Base-by-base conservation (phyloP, 2,888 invertebrate genomes). In the Pogonocherus hispidulus region DNA sequence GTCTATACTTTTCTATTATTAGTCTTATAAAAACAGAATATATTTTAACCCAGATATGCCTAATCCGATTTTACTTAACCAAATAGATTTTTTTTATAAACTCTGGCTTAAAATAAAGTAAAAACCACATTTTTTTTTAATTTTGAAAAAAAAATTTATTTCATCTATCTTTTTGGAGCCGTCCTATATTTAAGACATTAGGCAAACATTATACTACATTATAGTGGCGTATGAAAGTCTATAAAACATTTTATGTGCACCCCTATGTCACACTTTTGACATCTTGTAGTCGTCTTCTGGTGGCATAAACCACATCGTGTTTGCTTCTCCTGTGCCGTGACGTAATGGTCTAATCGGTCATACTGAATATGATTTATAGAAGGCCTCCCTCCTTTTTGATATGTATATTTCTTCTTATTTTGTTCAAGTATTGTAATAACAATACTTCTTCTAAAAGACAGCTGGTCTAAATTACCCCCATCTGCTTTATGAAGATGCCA, bases 401-500 rank as follows among this genome's bases (percentile, higher is more conserved):
- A n/a, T n/a, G n/a, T n/a, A n/a, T n/a, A n/a, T n/a, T 14, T 14
- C 60, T 56, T 46, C 9, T 63, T 63, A 23, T 63, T 23, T n/a
- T 55, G 16, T 57, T 16, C 14, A n/a, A 64, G 49, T 9, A 64
- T 9, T 3, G 20, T 35, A n/a, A 18, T 66, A 11, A 72, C 74
- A 37, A 77, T 46, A 8, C 57, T 51, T 60, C 75, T 59, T 20
- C 75, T 41, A 64, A 78, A 76, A n/a, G 46, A 18, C 37, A 78
- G 51, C 20, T 74, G 75, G 52, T 77, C 71, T 37, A 75, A 14
- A 8, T 23, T 3, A 9, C 47, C 60, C 8, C 47, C 60, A 41
- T 71, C 4, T 8, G 37, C 27, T 62, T 69, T 27, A 37, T 78
- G 72, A 20, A 79, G 37, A n/a, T 78, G 76, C 79, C 78, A 80